Base-by-base conservation (phyloP, 2,888 invertebrate species). In the Clusia tigrina region DNA sequence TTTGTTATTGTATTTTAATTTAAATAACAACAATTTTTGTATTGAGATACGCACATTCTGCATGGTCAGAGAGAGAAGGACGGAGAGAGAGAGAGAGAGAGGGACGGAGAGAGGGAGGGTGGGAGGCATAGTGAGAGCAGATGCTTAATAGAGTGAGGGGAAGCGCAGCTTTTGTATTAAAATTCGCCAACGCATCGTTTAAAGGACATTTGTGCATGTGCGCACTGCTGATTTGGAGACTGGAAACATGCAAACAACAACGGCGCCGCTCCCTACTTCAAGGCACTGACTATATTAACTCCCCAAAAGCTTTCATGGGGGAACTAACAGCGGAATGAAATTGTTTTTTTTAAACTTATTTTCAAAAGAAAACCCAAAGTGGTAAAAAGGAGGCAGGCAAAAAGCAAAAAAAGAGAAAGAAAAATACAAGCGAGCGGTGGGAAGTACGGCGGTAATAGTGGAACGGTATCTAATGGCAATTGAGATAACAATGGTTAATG, bases 381-480 rank as follows among this genome's bases (percentile, higher is more conserved):
- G 9, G 42, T n/a, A 42, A 42, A 42, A 23, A 17, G 5, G 12
- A 18, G n/a, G 12, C 1, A 37, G 42, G 42, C 56, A n/a, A 42
- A n/a, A 22, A 25, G 3, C 57, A 18, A n/a, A 17, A 25, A 17
- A 48, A 42, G 1, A 2, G 56, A 15, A 42, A 42, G 42, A 15
- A n/a, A 6, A 17, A 9, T 9, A 12, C 32, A 12, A 32, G 12
- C 3, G 6, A 15, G 42, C 42, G 42, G 42, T n/a, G 42, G 42
- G 42, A 9, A 17, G 42, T n/a, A 2, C n/a, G 24, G 23, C 56
- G 37, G 37, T 20, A n/a, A n/a, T n/a, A 46, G 23, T 18, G n/a
- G 9, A 20, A 57, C 48, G 48, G 46, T 57, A 57, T 57, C 57
- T 57, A 57, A 57, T 57, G 57, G 46, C 57, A 57, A 46, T 57